Percentiles rank a stretch among this genome's conserved stretches.
Evolutionary conservation across 2,113 vertebrate species (phyloP).

Genomic region (Cynopterus brachyotis): DNA sequence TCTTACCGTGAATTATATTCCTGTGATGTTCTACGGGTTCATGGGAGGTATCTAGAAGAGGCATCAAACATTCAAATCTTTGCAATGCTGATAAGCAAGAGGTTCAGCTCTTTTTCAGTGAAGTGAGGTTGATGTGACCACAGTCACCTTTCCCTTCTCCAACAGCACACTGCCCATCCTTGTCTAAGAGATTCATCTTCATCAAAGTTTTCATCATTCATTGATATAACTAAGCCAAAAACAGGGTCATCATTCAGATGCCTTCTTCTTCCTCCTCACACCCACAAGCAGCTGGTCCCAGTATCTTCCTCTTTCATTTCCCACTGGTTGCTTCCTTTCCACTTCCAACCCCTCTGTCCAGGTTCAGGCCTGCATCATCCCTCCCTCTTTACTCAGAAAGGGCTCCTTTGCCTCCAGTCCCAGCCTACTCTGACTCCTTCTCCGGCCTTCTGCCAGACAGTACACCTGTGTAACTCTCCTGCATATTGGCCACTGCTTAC

Average conservation of each 20-base stretch:
- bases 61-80: background rate
- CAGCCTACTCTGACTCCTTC: background rate
- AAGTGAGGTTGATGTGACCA: fast-evolving
- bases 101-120: background rate
- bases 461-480: no score
- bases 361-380: background rate
- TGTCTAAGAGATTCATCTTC: background rate
- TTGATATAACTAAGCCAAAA: background rate
- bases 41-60: background rate
- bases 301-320: background rate
- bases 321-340: background rate
- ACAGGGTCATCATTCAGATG: background rate
- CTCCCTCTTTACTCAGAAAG: background rate
- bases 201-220: background rate
- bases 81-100: no score
- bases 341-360: background rate
- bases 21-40: background rate
- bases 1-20: background rate
- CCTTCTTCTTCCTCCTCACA: background rate
- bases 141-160: background rate
- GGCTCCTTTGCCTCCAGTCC: background rate
- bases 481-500: fast-evolving
- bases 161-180: background rate
- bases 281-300: background rate
- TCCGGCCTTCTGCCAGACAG: no score